phyloP scores from a whole-genome alignment of 2,797 vertebrate genomes.

The Catharus ustulatus region DNA sequence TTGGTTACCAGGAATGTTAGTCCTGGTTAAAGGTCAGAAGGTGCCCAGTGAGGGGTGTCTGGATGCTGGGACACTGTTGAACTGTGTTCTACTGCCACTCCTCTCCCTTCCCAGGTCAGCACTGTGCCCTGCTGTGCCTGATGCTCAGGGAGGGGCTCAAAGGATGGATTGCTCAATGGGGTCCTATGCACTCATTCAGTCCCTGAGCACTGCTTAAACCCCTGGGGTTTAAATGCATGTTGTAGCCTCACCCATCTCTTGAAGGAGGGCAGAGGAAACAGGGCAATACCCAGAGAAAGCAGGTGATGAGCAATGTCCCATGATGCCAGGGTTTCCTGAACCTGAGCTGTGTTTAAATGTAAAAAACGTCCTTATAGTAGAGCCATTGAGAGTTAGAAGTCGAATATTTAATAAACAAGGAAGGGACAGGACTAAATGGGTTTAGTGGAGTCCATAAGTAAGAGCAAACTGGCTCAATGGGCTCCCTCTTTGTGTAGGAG shows the following conservation, averaged over 20 bases:
- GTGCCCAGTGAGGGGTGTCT: not conserved
- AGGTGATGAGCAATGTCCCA: rapidly evolving
- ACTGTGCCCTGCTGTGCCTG: not conserved
- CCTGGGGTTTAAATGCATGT: rapidly evolving
- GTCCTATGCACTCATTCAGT: not conserved
- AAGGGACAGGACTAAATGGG: not conserved
- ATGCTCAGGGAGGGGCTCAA: not conserved
- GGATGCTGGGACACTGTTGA: not conserved
- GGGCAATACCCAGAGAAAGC: not conserved
- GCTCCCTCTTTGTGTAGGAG: not conserved
- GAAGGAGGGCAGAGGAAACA: not conserved
- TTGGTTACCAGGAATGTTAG: not conserved
- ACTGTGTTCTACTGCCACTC: not conserved
- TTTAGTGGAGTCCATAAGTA: not conserved
- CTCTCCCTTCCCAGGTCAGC: not conserved
- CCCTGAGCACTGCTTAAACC: not conserved
- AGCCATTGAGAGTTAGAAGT: not conserved
- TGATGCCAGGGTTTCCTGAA: not conserved
- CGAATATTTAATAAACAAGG: not conserved
- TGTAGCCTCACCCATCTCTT: not conserved
- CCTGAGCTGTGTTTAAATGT: not conserved
- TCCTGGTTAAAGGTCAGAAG: not conserved
- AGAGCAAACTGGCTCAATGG: not conserved
- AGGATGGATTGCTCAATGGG: not conserved
- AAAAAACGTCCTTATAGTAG: not conserved